Percentiles rank a stretch among this genome's conserved stretches.
Conservation (phyloP, 1,140 invertebrate species). For the Marisa cornuarietis region DNA sequence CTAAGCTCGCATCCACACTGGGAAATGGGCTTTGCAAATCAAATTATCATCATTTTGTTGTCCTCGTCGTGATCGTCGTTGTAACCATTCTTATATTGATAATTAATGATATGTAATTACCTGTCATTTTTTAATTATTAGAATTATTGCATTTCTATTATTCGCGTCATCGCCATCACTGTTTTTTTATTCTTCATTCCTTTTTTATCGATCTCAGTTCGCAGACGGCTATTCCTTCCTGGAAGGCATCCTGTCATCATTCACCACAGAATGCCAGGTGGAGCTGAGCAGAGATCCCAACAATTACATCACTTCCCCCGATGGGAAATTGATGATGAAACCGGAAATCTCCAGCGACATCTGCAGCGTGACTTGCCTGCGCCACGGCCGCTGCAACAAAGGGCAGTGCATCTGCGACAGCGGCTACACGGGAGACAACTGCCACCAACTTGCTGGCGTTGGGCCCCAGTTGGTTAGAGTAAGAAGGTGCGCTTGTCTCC, state of each 20-base stretch:
- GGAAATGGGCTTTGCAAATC: no score
- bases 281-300: neutral
- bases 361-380: conserved; percentile 8
- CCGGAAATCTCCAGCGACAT: conserved; percentile 12
- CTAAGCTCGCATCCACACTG: no score
- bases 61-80: no score
- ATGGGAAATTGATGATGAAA: conserved; percentile 4
- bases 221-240: conserved; percentile 2
- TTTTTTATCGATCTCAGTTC: neutral
- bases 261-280: conserved; percentile 18
- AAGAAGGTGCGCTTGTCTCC: neutral
- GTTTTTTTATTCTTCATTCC: neutral
- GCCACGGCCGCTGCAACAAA: conserved; percentile 18
- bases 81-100: no score
- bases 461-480: neutral
- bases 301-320: conserved; percentile 13
- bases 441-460: neutral
- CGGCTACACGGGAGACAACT: conserved; percentile 21
- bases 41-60: no score
- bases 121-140: no score
- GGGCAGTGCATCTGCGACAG: conserved; percentile 12
- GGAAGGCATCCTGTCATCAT: conserved; percentile 5
- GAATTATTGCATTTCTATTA: no score
- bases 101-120: no score
- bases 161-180: neutral